phyloP scores from a whole-genome alignment of 2,113 vertebrate species.

The Oenanthe melanoleuca region DNA sequence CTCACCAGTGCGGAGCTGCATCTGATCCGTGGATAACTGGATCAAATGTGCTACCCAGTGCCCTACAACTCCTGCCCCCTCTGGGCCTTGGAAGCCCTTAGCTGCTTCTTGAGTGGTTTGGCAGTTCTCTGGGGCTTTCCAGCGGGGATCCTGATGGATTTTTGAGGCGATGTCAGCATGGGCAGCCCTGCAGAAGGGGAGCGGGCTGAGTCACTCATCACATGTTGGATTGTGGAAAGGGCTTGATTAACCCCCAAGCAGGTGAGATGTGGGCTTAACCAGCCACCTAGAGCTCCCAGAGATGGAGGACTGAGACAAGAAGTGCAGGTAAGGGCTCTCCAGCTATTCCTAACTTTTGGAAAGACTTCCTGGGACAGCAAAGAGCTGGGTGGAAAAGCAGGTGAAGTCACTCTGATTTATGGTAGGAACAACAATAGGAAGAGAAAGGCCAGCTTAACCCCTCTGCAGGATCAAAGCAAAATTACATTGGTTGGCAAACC shows the following conservation, averaged over 20 bases:
- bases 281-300: neutral
- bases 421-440: neutral
- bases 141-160: neutral
- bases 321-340: constrained; percentile 34
- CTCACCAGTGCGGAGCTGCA: neutral
- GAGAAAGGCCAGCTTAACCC: neutral
- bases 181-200: neutral
- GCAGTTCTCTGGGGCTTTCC: neutral
- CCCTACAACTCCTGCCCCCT: neutral
- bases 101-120: neutral
- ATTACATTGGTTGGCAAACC: neutral
- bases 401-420: neutral
- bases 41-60: neutral
- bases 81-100: neutral
- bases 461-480: neutral
- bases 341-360: neutral
- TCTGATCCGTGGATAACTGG: neutral
- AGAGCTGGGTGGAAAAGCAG: neutral
- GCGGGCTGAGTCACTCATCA: neutral
- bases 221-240: neutral
- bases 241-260: neutral
- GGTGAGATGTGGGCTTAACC: neutral
- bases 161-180: neutral
- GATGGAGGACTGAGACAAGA: neutral
- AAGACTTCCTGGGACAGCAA: neutral